These are phyloP conservation scores for Ferdinandea cuprea DNA, from an alignment of 2,888 invertebrate genomes.

Conservation along the genomic window DNA sequence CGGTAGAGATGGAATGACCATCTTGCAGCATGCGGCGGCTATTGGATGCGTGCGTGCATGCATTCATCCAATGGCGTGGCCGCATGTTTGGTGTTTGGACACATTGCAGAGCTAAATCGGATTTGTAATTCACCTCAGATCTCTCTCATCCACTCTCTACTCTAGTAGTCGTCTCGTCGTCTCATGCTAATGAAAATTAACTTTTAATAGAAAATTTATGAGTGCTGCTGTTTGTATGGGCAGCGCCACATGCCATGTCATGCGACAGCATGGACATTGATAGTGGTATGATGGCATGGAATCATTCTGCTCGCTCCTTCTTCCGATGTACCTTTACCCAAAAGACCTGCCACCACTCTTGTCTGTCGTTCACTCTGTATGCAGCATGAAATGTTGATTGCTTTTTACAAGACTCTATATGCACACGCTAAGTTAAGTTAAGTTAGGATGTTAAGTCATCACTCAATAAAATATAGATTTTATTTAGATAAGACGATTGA, in stretches of 20 bases:
- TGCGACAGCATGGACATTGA: conserved; percentile 57
- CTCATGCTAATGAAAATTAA: conserved; percentile 70
- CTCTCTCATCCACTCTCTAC: conserved; percentile 10
- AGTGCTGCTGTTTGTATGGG: conserved; percentile 47
- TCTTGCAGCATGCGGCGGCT: conserved; percentile 45
- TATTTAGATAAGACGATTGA: conserved; percentile 43
- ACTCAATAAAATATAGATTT: conserved; percentile 54
- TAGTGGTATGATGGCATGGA: conserved; percentile 61
- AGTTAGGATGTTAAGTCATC: conserved; percentile 50
- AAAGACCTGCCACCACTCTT: conserved; percentile 55
- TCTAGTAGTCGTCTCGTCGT: background rate
- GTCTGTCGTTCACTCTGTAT: conserved; percentile 62
- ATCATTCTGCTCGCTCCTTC: no score
- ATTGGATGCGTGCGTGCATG: conserved; percentile 74
- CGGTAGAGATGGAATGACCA: background rate
- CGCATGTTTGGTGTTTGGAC: conserved; percentile 69
- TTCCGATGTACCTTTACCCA: conserved; percentile 30
- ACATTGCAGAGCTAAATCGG: conserved; percentile 68
- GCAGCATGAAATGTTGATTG: conserved; percentile 61
- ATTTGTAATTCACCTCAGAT: conserved; percentile 64
- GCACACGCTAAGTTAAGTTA: conserved; percentile 39
- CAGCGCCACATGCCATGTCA: conserved; percentile 59
- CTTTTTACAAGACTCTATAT: background rate
- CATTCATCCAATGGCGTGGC: conserved; percentile 69
- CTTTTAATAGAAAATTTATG: conserved; percentile 73